A percentile compares a stretch with the other conserved stretches of the same genome.
Conservation (phyloP, 2,113 vertebrate species). For the Pseudorasbora parva region DNA sequence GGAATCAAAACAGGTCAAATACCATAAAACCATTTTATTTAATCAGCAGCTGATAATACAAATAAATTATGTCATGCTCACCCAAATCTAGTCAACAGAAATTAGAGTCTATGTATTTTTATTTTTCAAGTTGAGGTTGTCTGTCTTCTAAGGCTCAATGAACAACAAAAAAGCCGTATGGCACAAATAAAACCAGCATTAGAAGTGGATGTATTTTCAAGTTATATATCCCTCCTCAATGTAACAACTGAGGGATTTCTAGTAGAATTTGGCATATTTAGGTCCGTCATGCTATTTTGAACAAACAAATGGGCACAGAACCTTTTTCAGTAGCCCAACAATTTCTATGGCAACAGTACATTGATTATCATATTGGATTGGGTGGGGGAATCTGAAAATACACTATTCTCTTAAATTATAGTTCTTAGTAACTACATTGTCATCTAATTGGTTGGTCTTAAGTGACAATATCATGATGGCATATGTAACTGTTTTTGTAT, state of each 20-base stretch:
- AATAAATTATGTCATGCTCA: constrained; percentile 75
- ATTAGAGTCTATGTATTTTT: constrained; percentile 25
- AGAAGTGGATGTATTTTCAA: constrained; percentile 47
- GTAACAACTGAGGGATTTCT: constrained; percentile 2
- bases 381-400: not conserved
- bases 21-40: constrained; percentile 75
- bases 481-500: constrained; percentile 1
- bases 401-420: not conserved
- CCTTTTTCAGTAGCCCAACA: not conserved
- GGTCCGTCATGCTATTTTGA: constrained; percentile 28
- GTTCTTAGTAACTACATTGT: not conserved
- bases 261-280: constrained; percentile 58
- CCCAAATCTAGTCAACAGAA: constrained; percentile 55
- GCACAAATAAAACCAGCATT: constrained; percentile 39
- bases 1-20: constrained; percentile 26
- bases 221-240: not conserved
- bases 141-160: constrained; percentile 60
- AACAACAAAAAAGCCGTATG: constrained; percentile 49
- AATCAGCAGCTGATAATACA: constrained; percentile 68
- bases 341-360: not conserved
- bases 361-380: not conserved
- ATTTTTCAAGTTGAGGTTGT: constrained; percentile 28
- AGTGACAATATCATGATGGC: not conserved
- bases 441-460: not conserved
- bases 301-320: constrained; percentile 21